Percentiles rank a stretch among this genome's conserved stretches.
Conservation (phyloP, 2,888 invertebrate genomes). For the Apamea anceps region DNA sequence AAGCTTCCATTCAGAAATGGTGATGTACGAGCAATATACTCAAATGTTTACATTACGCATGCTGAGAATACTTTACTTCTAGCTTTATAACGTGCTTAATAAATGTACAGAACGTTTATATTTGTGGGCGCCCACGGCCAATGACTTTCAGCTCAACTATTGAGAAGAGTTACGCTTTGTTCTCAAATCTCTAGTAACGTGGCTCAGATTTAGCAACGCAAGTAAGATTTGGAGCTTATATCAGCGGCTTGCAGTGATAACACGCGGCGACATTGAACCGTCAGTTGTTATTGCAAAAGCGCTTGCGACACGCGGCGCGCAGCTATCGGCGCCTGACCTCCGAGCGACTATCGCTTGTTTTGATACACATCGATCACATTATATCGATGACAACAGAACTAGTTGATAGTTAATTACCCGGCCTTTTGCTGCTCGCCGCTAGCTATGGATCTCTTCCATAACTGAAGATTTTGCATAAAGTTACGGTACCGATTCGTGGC, state of each 20-base stretch:
- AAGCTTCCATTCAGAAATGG: slow-evolving; percentile 18
- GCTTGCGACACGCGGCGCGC: slow-evolving; percentile 23
- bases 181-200: neutral
- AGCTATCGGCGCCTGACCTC: slow-evolving; percentile 46
- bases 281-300: slow-evolving; percentile 52
- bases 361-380: slow-evolving; percentile 11
- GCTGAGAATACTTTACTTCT: slow-evolving; percentile 29
- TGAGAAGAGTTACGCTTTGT: neutral
- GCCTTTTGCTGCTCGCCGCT: neutral
- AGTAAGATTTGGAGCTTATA: slow-evolving; percentile 19
- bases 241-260: slow-evolving; percentile 40
- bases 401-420: neutral
- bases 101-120: slow-evolving; percentile 3
- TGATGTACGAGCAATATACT: slow-evolving; percentile 14
- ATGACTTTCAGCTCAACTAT: neutral
- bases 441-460: neutral
- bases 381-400: neutral
- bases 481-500: neutral
- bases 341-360: slow-evolving; percentile 6
- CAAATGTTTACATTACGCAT: slow-evolving; percentile 39
- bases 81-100: slow-evolving; percentile 1
- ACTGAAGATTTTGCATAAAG: neutral
- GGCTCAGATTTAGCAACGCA: slow-evolving; percentile 13
- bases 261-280: slow-evolving; percentile 56
- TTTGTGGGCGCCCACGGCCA: neutral